Conservation (phyloP, 2,888 invertebrate species). For the Crepidodera aurea region DNA sequence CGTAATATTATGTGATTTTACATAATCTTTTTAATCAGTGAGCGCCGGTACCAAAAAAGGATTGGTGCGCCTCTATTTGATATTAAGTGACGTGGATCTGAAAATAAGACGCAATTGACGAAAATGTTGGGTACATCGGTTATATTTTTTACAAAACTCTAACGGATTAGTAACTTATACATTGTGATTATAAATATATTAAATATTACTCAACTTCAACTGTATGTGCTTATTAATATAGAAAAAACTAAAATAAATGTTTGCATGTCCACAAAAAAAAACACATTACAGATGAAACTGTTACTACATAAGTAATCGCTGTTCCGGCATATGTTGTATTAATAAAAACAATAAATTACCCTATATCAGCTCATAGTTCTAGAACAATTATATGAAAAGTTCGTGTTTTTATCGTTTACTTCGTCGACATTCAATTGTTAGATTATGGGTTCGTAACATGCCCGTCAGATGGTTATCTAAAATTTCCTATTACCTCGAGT, state of each 20-base stretch:
- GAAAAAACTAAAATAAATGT: neutral
- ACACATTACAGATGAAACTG: conserved; percentile 4
- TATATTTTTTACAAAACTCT: neutral
- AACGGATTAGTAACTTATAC: too few relatives aligned
- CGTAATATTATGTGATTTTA: too few relatives aligned
- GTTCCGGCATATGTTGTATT: conserved; percentile 34
- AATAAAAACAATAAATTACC: conserved; percentile 36
- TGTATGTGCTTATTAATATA: neutral
- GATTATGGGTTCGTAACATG: conserved; percentile 34
- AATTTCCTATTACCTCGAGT: conserved; percentile 59
- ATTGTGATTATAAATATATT: conserved; percentile 5
- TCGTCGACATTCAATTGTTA: conserved; percentile 42
- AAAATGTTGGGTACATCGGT: too few relatives aligned
- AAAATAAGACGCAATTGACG: too few relatives aligned
- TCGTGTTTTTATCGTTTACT: conserved; percentile 35
- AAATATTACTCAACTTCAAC: neutral
- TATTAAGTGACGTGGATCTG: too few relatives aligned
- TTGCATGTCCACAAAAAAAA: neutral
- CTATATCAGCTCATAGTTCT: conserved; percentile 23
- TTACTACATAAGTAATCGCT: conserved; percentile 27
- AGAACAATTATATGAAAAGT: conserved; percentile 30
- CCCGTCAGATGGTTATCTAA: conserved; percentile 51
- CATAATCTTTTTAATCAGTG: too few relatives aligned
- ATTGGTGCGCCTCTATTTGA: too few relatives aligned
- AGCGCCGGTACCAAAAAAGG: too few relatives aligned